Evolutionary conservation across 2,888 invertebrate species (phyloP).

Genomic region (Ellobium chinense): DNA sequence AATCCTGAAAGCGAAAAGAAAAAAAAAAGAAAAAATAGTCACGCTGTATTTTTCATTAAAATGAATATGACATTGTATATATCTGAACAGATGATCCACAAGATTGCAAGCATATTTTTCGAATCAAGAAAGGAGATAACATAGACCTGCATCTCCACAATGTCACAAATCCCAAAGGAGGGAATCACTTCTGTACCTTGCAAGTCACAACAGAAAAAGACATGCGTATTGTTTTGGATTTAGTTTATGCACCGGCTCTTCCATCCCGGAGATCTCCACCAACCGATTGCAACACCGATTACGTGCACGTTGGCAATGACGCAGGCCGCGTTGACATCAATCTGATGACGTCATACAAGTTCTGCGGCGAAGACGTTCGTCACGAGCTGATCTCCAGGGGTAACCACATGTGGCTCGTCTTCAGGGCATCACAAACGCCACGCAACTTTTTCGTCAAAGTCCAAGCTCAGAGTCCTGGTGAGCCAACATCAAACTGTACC

Average conservation of each 20-base stretch:
- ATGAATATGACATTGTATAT: too few species aligned
- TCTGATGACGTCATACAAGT: slow-evolving; percentile 62
- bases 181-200: background rate
- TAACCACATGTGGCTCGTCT: slow-evolving; percentile 59
- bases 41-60: too few species aligned
- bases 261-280: too few species aligned
- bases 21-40: too few species aligned
- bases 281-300: slow-evolving; percentile 40
- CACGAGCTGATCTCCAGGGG: slow-evolving; percentile 60
- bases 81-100: background rate
- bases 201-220: background rate
- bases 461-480: slow-evolving; percentile 43
- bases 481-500: too few species aligned
- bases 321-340: slow-evolving; percentile 44
- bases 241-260: background rate
- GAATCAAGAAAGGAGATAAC: background rate
- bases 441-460: slow-evolving; percentile 32
- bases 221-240: background rate
- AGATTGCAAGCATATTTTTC: background rate
- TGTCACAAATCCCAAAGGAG: background rate
- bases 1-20: too few species aligned
- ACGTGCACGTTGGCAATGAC: slow-evolving; percentile 60
- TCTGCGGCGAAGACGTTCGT: slow-evolving; percentile 49
- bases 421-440: slow-evolving; percentile 27
- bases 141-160: background rate